phyloP scores from a whole-genome alignment of 2,888 invertebrate species.

The Drosophila pseudotalamancana region DNA sequence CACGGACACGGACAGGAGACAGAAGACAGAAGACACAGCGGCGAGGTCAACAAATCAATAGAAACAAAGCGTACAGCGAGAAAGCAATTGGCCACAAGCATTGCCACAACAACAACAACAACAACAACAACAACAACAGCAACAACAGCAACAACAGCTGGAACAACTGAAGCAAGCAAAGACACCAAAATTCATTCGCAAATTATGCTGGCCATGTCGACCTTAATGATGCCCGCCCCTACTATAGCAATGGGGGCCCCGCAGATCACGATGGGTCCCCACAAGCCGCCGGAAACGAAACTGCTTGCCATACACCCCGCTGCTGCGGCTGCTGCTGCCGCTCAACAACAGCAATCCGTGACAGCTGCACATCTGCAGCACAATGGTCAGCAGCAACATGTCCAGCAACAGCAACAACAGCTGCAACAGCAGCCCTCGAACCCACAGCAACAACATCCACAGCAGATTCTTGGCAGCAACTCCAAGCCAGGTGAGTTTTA shows the following conservation, averaged over 20 bases:
- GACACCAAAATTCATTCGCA: conserved; percentile 77
- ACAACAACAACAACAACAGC: conserved; percentile 22
- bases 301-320: conserved; percentile 84
- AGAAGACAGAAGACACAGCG: conserved; percentile 29
- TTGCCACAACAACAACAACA: conserved; percentile 21
- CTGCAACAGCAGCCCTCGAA: conserved; percentile 66
- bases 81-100: conserved; percentile 37
- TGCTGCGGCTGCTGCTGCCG: conserved; percentile 76
- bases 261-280: conserved; percentile 84
- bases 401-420: conserved; percentile 70
- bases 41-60: conserved; percentile 70
- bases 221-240: conserved; percentile 85
- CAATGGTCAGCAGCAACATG: conserved; percentile 73
- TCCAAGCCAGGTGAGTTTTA: conserved; percentile 84
- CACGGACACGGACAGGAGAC: conserved; percentile 35
- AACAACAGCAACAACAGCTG: no score
- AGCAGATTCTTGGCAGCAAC: conserved; percentile 78
- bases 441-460: conserved; percentile 65
- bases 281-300: conserved; percentile 85
- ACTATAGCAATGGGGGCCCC: conserved; percentile 84
- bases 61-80: conserved; percentile 48
- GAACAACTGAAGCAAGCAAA: no score
- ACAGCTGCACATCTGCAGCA: conserved; percentile 67
- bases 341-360: conserved; percentile 74
- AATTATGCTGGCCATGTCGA: conserved; percentile 85